These are phyloP conservation scores for Acronicta leporina DNA, from an alignment of 2,888 invertebrate genomes.

Conservation along the genomic window DNA sequence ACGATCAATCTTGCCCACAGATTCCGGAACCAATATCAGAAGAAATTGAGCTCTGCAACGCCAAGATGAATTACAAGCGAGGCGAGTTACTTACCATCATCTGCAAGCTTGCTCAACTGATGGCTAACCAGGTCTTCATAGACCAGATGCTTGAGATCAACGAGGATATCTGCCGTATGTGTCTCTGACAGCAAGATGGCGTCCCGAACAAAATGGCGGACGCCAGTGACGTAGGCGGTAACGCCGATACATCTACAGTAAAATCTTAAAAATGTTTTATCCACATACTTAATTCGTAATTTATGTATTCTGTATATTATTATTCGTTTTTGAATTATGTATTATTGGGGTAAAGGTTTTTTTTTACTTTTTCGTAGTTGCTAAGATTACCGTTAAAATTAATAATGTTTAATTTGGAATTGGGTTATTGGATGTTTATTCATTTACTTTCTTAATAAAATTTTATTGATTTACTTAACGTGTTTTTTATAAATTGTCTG, in stretches of 20 bases:
- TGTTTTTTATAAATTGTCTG: slow-evolving; percentile 11
- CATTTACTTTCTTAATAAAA: slow-evolving; percentile 45
- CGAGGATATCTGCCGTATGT: slow-evolving; percentile 93
- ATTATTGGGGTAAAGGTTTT: slow-evolving; percentile 47
- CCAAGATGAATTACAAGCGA: slow-evolving; percentile 92
- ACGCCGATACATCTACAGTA: slow-evolving; percentile 36
- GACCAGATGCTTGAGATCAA: slow-evolving; percentile 94
- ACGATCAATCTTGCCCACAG: slow-evolving; percentile 70
- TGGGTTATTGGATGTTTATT: slow-evolving; percentile 49
- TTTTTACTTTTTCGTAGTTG: slow-evolving; percentile 51
- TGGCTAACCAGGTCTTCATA: slow-evolving; percentile 92
- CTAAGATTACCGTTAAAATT: slow-evolving; percentile 42
- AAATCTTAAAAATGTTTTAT: slow-evolving; percentile 45
- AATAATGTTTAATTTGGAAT: slow-evolving; percentile 42
- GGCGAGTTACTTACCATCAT: slow-evolving; percentile 91
- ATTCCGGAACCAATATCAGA: slow-evolving; percentile 90
- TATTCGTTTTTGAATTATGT: slow-evolving; percentile 49
- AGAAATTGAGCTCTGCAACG: slow-evolving; percentile 91
- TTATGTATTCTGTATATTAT: slow-evolving; percentile 39
- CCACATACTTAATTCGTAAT: slow-evolving; percentile 59
- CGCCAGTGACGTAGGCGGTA: slow-evolving; percentile 42
- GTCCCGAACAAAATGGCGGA: slow-evolving; percentile 67
- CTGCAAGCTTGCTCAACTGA: slow-evolving; percentile 90
- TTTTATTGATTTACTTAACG: slow-evolving; percentile 41
- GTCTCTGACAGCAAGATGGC: slow-evolving; percentile 86